phyloP scores from a whole-genome alignment of 2,113 vertebrate genomes.

The Lethenteron camtschaticum region DNA sequence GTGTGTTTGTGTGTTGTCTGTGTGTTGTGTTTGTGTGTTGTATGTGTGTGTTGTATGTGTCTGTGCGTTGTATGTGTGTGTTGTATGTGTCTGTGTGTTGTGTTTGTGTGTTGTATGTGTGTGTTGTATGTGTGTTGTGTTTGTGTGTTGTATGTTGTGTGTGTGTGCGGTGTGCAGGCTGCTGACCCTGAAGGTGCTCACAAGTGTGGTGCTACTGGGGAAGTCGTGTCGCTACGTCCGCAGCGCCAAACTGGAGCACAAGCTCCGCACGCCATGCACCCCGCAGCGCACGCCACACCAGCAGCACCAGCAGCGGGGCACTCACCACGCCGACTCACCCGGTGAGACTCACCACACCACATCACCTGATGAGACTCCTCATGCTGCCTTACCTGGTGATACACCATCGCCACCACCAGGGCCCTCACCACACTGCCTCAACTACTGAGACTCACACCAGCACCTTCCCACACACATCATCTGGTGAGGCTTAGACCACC shows the following conservation, averaged over 20 bases:
- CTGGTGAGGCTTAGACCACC: too few relatives aligned
- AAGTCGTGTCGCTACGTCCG: slow-evolving; percentile 86
- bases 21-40: slow-evolving; percentile 10
- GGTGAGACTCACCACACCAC: slow-evolving; percentile 33
- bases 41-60: background rate
- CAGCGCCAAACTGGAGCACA: slow-evolving; percentile 87
- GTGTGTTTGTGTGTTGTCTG: background rate
- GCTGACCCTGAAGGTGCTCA: slow-evolving; percentile 70
- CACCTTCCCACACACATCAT: too few relatives aligned
- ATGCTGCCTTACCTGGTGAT: background rate
- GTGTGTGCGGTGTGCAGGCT: slow-evolving; percentile 24
- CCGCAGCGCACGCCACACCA: slow-evolving; percentile 19
- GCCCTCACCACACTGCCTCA: slow-evolving; percentile 16
- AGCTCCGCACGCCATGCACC: slow-evolving; percentile 31
- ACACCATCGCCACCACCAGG: slow-evolving; percentile 18
- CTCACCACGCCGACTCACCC: slow-evolving; percentile 27
- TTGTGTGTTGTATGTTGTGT: slow-evolving; percentile 9
- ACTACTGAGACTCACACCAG: too few relatives aligned
- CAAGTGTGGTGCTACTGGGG: slow-evolving; percentile 83
- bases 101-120: background rate
- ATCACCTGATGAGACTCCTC: background rate
- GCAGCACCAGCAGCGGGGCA: slow-evolving; percentile 18
- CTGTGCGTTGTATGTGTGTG: background rate
- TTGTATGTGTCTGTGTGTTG: background rate
- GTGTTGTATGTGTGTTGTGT: background rate